A percentile compares a stretch with the other conserved stretches of the same genome.
phyloP scores from a whole-genome alignment of 2,113 vertebrate species.

The Poeciliopsis turrubarensis region DNA sequence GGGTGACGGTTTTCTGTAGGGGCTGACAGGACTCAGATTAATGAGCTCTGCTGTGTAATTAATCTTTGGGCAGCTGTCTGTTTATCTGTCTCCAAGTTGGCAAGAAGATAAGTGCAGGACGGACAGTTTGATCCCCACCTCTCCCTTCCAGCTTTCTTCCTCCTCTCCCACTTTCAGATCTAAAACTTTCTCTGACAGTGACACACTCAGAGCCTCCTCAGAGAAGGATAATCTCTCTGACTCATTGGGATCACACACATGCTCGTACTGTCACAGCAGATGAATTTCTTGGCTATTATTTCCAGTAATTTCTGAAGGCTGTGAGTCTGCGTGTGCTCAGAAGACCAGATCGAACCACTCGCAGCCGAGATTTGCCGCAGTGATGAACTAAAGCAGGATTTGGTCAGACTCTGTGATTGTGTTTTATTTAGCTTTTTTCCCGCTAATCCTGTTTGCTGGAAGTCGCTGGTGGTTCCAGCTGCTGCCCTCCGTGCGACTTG shows the following conservation, averaged over 20 bases:
- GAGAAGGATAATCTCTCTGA: constrained; percentile 1
- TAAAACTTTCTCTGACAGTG: constrained; percentile 45
- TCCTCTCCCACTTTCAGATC: constrained; percentile 34
- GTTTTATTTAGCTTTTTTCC: constrained; percentile 46
- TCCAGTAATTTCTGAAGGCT: background rate
- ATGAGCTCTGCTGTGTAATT: constrained; percentile 61
- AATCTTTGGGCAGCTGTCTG: constrained; percentile 65
- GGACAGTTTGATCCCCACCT: constrained; percentile 53
- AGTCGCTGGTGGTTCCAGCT: constrained; percentile 24
- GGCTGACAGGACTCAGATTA: constrained; percentile 57
- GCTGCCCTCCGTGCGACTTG: constrained; percentile 26
- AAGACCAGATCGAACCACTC: constrained; percentile 13
- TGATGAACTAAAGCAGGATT: constrained; percentile 54
- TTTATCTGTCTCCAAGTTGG: constrained; percentile 53
- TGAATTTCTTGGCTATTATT: constrained; percentile 7
- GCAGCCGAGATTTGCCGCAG: constrained; percentile 31
- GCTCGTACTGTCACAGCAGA: background rate
- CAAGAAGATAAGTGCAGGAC: constrained; percentile 55
- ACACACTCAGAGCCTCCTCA: constrained; percentile 8
- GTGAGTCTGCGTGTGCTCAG: constrained; percentile 33
- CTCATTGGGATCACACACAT: constrained; percentile 3
- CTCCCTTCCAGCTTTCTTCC: constrained; percentile 15
- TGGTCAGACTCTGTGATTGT: constrained; percentile 47
- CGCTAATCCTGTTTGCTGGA: constrained; percentile 56
- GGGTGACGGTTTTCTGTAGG: constrained; percentile 19